A percentile compares a stretch with the other conserved stretches of the same genome.
phyloP scores from a whole-genome alignment of 92 coral and sea anemone species.

The Chrysogorgia sp. region DNA sequence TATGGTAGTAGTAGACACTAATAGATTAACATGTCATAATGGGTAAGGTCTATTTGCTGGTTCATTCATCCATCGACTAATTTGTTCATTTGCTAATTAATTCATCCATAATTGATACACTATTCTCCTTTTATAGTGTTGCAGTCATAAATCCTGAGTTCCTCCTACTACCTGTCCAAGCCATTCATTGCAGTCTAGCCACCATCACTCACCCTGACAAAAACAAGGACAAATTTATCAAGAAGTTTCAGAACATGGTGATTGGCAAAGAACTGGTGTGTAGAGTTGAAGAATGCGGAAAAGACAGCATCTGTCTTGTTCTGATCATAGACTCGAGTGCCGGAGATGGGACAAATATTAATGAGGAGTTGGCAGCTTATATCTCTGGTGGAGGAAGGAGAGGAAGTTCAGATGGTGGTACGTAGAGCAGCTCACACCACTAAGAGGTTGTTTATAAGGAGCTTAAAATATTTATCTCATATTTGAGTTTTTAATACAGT shows the following conservation, averaged over 20 bases:
- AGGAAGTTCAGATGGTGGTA: background rate
- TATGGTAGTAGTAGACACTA: too few relatives aligned
- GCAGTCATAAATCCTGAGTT: slow-evolving; percentile 70
- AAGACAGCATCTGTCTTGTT: slow-evolving; percentile 54
- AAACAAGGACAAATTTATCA: slow-evolving; percentile 22
- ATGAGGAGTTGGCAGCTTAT: slow-evolving; percentile 65
- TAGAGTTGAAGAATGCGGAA: slow-evolving; percentile 74
- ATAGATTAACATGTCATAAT: too few relatives aligned
- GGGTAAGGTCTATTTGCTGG: too few relatives aligned
- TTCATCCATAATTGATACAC: too few relatives aligned
- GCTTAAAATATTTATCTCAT: too few relatives aligned
- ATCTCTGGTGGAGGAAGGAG: slow-evolving; percentile 8
- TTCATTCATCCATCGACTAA: too few relatives aligned
- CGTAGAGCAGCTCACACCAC: background rate
- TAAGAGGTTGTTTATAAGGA: too few relatives aligned
- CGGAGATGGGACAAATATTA: slow-evolving; percentile 67
- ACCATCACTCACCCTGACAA: slow-evolving; percentile 14
- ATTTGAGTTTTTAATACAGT: too few relatives aligned
- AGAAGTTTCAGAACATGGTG: slow-evolving; percentile 74
- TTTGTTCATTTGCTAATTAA: too few relatives aligned
- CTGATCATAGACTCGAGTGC: slow-evolving; percentile 70
- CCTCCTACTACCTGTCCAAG: slow-evolving; percentile 76
- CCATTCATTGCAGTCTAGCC: slow-evolving; percentile 74
- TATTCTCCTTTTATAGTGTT: slow-evolving; percentile 28
- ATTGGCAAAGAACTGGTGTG: slow-evolving; percentile 84